Conservation (phyloP, 2,797 vertebrate genomes). For the Cottoperca gobio region DNA sequence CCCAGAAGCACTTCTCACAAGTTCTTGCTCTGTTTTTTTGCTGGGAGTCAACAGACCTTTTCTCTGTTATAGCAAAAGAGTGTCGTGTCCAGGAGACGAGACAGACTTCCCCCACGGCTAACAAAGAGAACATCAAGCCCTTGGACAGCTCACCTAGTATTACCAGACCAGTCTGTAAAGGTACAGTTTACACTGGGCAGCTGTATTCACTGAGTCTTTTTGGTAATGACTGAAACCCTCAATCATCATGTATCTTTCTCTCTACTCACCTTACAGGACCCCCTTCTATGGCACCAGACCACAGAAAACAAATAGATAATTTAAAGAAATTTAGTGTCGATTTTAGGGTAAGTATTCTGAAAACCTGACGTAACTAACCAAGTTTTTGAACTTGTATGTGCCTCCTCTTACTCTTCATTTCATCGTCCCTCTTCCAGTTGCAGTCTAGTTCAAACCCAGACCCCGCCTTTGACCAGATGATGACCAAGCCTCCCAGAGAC, state of each 20-base stretch:
- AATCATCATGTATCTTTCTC: slow-evolving; percentile 17
- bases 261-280: slow-evolving; percentile 84
- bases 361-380: neutral
- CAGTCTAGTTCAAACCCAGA: slow-evolving; percentile 94
- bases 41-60: neutral
- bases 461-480: slow-evolving; percentile 89
- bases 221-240: neutral
- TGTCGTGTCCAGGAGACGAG: slow-evolving; percentile 94
- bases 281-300: slow-evolving; percentile 92
- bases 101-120: slow-evolving; percentile 92
- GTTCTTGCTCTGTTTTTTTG: neutral
- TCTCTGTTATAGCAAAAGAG: slow-evolving; percentile 90
- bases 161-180: slow-evolving; percentile 93
- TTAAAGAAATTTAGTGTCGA: slow-evolving; percentile 99
- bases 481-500: slow-evolving; percentile 91
- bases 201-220: neutral
- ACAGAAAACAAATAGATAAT: slow-evolving; percentile 99
- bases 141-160: slow-evolving; percentile 90
- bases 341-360: slow-evolving; percentile 93
- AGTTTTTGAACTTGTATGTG: neutral
- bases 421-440: slow-evolving; percentile 85
- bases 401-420: neutral
- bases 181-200: slow-evolving; percentile 76
- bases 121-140: slow-evolving; percentile 94
- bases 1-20: neutral